A percentile compares a stretch with the other conserved stretches of the same genome.
Conservation (phyloP, 2,113 vertebrate genomes). For the Petaurus breviceps region DNA sequence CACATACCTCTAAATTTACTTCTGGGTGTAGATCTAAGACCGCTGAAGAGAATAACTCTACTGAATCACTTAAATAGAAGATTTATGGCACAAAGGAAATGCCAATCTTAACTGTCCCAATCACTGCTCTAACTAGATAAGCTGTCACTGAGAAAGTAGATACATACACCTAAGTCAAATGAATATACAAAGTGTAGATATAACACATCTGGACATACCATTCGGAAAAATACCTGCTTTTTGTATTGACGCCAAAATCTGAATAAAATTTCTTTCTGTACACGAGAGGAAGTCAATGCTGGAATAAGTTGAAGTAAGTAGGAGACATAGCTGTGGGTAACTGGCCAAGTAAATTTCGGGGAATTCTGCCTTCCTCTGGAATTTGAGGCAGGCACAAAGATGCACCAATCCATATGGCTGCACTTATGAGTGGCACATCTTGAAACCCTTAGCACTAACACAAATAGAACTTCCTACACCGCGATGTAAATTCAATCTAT, state of each 20-base stretch:
- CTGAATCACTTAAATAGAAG: neutral
- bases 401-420: neutral
- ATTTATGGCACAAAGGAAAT: neutral
- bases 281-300: slow-evolving; percentile 34
- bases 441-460: neutral
- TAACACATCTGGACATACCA: slow-evolving; percentile 34
- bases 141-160: neutral
- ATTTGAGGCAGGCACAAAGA: neutral
- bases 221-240: slow-evolving; percentile 45
- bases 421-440: neutral
- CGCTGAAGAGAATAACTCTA: neutral
- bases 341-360: neutral
- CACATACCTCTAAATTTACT: neutral
- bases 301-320: neutral
- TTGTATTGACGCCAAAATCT: slow-evolving; percentile 15
- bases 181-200: neutral
- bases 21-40: slow-evolving; percentile 7
- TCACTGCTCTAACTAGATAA: neutral
- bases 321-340: neutral
- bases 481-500: neutral
- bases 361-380: neutral
- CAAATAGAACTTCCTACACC: slow-evolving; percentile 14
- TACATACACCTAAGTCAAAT: neutral
- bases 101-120: neutral
- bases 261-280: slow-evolving; percentile 33